Evolutionary conservation across 2,888 invertebrate genomes (phyloP).

Genomic region (Microctonus brassicae): DNA sequence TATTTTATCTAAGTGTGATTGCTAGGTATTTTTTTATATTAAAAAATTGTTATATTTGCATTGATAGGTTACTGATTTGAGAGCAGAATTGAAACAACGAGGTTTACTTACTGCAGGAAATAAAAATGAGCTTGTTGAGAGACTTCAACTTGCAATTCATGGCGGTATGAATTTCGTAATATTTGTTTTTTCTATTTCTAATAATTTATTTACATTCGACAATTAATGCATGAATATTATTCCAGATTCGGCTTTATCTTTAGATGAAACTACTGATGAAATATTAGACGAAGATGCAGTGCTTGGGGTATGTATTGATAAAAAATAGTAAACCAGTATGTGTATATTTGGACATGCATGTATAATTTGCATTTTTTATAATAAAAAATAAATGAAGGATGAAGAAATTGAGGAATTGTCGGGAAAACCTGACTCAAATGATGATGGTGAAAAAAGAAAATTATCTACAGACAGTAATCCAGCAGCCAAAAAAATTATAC

Average conservation of each 20-base stretch:
- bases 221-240: slow-evolving; percentile 26
- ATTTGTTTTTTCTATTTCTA: slow-evolving; percentile 2
- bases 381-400: no score
- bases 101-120: slow-evolving; percentile 83
- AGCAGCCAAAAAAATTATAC: slow-evolving; percentile 73
- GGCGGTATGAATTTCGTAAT: slow-evolving; percentile 54
- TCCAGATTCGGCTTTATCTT: slow-evolving; percentile 68
- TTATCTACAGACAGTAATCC: slow-evolving; percentile 61
- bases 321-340: no score
- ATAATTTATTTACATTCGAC: neutral
- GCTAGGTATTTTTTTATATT: neutral
- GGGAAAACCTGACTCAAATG: slow-evolving; percentile 64
- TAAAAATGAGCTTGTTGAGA: slow-evolving; percentile 84
- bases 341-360: no score
- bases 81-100: slow-evolving; percentile 84
- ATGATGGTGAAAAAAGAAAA: slow-evolving; percentile 59
- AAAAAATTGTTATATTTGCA: slow-evolving; percentile 65
- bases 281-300: slow-evolving; percentile 73
- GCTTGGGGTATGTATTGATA: slow-evolving; percentile 71
- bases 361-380: no score
- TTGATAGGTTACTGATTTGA: slow-evolving; percentile 84
- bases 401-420: slow-evolving; percentile 66
- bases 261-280: slow-evolving; percentile 72
- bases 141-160: slow-evolving; percentile 78
- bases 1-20: neutral